Percentiles rank a stretch among this genome's conserved stretches.
phyloP scores from a whole-genome alignment of 2,888 invertebrate genomes.

The Bruchidius siliquastri region DNA sequence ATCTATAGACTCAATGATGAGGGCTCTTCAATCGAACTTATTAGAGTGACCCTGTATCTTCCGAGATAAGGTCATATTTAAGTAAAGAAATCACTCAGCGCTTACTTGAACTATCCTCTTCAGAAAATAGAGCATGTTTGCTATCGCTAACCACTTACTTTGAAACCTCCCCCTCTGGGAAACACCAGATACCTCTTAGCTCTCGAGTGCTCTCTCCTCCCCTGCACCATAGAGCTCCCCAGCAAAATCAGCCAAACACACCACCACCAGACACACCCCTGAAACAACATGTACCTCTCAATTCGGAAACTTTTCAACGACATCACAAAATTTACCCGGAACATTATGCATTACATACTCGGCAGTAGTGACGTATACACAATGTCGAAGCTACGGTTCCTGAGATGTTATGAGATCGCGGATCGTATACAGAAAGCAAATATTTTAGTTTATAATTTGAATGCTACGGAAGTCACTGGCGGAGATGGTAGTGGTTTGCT shows the following conservation, averaged over 20 bases:
- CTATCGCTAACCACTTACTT: conserved; percentile 25
- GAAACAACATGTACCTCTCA: background rate
- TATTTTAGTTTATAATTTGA: background rate
- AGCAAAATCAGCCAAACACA: background rate
- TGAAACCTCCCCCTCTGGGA: conserved; percentile 35
- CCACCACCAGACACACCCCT: background rate
- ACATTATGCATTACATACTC: background rate
- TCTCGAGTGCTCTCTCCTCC: background rate
- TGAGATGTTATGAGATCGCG: background rate
- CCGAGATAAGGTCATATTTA: background rate
- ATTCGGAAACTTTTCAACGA: background rate
- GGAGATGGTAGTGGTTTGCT: no score
- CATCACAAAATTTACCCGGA: background rate
- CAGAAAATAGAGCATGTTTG: background rate
- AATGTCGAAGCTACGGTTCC: background rate
- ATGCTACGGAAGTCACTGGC: background rate
- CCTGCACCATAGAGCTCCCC: background rate
- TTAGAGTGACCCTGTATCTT: no score
- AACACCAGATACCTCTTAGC: conserved; percentile 24
- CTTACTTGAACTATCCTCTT: background rate
- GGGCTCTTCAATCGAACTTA: no score
- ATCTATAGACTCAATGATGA: no score
- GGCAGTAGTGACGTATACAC: background rate
- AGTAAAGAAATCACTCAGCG: background rate
- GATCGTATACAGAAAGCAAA: background rate